A percentile compares a stretch with the other conserved stretches of the same genome.
These are phyloP conservation scores for Pygmarrhopalites habei DNA, from an alignment of 1,140 invertebrate species.

Conservation along the genomic window DNA sequence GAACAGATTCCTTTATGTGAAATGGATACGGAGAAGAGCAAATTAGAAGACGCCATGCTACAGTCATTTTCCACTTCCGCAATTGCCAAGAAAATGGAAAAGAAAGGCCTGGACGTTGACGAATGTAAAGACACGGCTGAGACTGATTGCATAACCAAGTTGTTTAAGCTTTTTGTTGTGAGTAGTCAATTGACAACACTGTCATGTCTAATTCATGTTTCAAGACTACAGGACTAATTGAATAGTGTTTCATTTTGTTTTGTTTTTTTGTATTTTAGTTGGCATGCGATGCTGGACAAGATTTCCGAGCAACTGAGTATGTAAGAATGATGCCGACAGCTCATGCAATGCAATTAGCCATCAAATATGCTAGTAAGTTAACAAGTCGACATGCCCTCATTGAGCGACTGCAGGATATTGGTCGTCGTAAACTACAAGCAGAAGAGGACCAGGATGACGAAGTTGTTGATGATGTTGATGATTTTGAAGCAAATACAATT, in stretches of 20 bases:
- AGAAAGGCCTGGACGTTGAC: conserved; percentile 42
- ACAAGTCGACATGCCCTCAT: conserved; percentile 66
- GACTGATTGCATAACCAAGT: conserved; percentile 61
- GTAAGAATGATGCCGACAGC: conserved; percentile 71
- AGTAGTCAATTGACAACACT: no score
- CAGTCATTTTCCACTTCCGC: conserved; percentile 46
- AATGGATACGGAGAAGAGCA: conserved; percentile 66
- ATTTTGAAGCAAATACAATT: conserved; percentile 7
- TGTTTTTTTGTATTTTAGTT: not conserved
- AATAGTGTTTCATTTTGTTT: not conserved
- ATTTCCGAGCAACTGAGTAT: conserved; percentile 76
- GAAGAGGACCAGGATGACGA: conserved; percentile 40
- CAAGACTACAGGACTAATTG: conserved; percentile 17
- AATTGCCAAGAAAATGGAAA: conserved; percentile 30
- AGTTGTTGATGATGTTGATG: conserved; percentile 44
- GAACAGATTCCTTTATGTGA: conserved; percentile 71
- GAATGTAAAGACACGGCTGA: conserved; percentile 52
- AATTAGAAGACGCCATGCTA: conserved; percentile 68
- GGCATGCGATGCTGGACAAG: conserved; percentile 57
- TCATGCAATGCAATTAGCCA: conserved; percentile 69
- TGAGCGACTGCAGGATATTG: conserved; percentile 48
- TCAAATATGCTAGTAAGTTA: conserved; percentile 71
- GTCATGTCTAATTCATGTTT: no score
- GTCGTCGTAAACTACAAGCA: conserved; percentile 41
- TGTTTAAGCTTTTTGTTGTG: conserved; percentile 70